These are phyloP conservation scores for Diglossa cyanea DNA, from an alignment of 2,797 vertebrate genomes.

Conservation along the genomic window DNA sequence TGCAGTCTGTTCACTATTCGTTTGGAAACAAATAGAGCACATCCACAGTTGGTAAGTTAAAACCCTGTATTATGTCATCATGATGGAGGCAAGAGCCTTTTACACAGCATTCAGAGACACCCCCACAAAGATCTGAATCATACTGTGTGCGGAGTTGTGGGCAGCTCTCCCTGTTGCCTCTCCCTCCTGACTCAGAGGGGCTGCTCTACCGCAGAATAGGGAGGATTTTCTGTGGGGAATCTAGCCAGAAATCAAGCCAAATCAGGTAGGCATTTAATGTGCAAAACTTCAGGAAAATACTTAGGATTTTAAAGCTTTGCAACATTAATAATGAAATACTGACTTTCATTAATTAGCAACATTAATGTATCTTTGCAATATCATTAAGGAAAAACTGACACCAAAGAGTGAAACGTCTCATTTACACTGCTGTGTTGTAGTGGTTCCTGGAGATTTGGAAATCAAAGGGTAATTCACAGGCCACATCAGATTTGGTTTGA, in stretches of 20 bases:
- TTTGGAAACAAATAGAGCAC: constrained; percentile 30
- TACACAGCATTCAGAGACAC: background rate
- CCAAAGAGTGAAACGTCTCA: background rate
- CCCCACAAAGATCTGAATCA: background rate
- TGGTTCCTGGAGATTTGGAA: background rate
- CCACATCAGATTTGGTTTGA: background rate
- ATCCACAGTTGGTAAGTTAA: constrained; percentile 11
- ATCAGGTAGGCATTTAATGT: background rate
- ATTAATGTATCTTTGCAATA: background rate
- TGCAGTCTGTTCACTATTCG: background rate
- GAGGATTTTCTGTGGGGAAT: background rate
- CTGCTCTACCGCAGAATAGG: background rate
- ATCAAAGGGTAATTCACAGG: background rate
- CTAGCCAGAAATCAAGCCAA: background rate
- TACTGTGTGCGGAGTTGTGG: background rate
- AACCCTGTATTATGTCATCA: constrained; percentile 4
- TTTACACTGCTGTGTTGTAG: background rate
- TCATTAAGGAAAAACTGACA: background rate
- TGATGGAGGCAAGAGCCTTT: background rate
- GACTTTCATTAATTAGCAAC: background rate
- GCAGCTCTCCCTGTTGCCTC: background rate
- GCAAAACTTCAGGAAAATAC: background rate
- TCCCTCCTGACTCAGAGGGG: background rate
- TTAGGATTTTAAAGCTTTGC: background rate
- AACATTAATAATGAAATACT: background rate